Evolutionary conservation across 2,888 invertebrate species (phyloP), one percentile per base, ranked within the genome.

Genomic region (Conomelus anceps): DNA sequence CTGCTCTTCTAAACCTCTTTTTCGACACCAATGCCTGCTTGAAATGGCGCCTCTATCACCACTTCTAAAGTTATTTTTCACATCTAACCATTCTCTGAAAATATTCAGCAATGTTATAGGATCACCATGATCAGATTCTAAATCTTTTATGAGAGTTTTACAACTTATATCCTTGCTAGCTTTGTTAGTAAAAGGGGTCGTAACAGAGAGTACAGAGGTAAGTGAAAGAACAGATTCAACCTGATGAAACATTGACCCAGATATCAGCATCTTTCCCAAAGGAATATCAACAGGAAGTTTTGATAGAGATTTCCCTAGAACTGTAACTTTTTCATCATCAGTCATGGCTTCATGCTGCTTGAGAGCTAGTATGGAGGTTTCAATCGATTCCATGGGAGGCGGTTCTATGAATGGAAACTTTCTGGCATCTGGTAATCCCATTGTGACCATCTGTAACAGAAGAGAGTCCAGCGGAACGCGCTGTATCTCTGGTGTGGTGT

Each of bases 71-170:
- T 63, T 63, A 88, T 96, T 94, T 92, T 98, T 98, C 41, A 97
- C 95, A 91, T 96, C 95, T 84, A 99, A 93, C 99, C 99, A 99
- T 91, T 97, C 97, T 92, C 97, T 96, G 93, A 97, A 98, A 26
- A 97, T 95, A 91, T 97, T 97, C 0, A 99, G 94, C 0, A 99
- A 94, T 0, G 98, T 98, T 91, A 99, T 95, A 0, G 99, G 98
- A 93, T 99, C 99, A 0, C 99, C 99, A 93, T 99, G 98, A 92
- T 98, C 97, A 0, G 98, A 98, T 92, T 99, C 98, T 63, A 99
- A 94, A 0, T 96, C 95, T 93, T 96, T 96, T 84, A 98, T 94
- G 0, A 96, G 95, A 85, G 96, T 95, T 95, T 96, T 96, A 91
- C 97, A 97, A 89, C 98, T 97, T 22, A 95, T 95, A 93, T 99